These are phyloP conservation scores for Alectura lathami DNA, from an alignment of 2,113 vertebrate species.

Conservation along the genomic window DNA sequence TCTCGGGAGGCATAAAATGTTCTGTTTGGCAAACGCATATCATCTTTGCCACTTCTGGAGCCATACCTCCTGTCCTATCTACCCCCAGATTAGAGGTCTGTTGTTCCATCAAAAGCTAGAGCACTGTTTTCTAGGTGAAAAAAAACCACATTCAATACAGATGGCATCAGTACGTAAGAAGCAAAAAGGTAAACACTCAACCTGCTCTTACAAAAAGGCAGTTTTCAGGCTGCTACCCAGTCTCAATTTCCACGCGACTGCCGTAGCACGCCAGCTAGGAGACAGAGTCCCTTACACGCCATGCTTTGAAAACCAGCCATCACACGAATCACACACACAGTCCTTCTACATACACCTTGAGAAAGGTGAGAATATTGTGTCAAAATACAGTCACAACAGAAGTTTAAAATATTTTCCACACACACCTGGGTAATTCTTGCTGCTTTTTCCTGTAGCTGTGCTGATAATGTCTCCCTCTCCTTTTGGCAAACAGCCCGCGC, in stretches of 20 bases:
- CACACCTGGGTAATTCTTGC: constrained; percentile 60
- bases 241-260: not conserved
- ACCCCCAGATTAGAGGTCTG: not conserved
- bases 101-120: not conserved
- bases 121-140: not conserved
- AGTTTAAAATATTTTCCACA: not conserved
- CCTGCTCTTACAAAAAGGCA: not conserved
- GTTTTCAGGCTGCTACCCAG: not conserved
- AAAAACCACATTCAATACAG: not conserved
- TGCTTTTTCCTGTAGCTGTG: constrained; percentile 61
- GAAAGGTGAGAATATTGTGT: not conserved
- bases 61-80: not conserved
- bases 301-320: not conserved
- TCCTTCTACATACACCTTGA: not conserved
- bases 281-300: not conserved
- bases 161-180: not conserved
- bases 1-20: not conserved
- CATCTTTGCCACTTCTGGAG: not conserved
- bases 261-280: not conserved
- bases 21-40: not conserved
- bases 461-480: constrained; percentile 35
- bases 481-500: not conserved
- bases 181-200: not conserved
- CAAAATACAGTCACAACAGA: not conserved
- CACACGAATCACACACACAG: not conserved